Evolutionary conservation across 2,888 invertebrate genomes (phyloP).

Genomic region (Orthosia incerta): DNA sequence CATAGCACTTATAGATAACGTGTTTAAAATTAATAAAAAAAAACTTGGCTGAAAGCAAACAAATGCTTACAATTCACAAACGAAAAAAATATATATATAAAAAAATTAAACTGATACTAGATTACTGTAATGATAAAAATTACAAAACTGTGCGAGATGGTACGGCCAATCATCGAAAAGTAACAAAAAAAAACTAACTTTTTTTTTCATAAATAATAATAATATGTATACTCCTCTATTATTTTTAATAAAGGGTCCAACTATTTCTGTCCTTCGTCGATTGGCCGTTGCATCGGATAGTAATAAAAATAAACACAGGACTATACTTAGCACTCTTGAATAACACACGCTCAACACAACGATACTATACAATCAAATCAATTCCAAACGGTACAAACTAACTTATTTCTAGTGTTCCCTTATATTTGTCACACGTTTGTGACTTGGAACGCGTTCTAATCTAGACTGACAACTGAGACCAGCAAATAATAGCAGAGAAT

Average conservation of each 20-base stretch:
- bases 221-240: slow-evolving; percentile 58
- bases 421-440: slow-evolving; percentile 67
- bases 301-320: slow-evolving; percentile 69
- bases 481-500: slow-evolving; percentile 23
- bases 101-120: slow-evolving; percentile 63
- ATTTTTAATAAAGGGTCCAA: slow-evolving; percentile 43
- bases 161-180: slow-evolving; percentile 34
- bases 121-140: slow-evolving; percentile 62
- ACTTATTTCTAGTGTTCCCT: slow-evolving; percentile 63
- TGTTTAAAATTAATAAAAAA: slow-evolving; percentile 69
- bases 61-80: slow-evolving; percentile 91
- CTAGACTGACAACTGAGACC: slow-evolving; percentile 15
- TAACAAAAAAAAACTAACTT: background rate
- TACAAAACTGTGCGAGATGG: slow-evolving; percentile 48
- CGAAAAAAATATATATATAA: slow-evolving; percentile 70
- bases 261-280: slow-evolving; percentile 22
- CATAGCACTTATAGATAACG: slow-evolving; percentile 85
- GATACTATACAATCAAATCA: slow-evolving; percentile 69
- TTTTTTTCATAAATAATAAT: slow-evolving; percentile 41
- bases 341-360: slow-evolving; percentile 78
- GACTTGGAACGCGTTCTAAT: slow-evolving; percentile 63
- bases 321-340: slow-evolving; percentile 77
- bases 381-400: slow-evolving; percentile 71
- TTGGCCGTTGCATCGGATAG: slow-evolving; percentile 41
- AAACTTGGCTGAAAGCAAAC: slow-evolving; percentile 88